Percentiles rank a stretch among this genome's conserved stretches.
Evolutionary conservation across 2,113 vertebrate genomes (phyloP).

Genomic region (Neogobius melanostomus): DNA sequence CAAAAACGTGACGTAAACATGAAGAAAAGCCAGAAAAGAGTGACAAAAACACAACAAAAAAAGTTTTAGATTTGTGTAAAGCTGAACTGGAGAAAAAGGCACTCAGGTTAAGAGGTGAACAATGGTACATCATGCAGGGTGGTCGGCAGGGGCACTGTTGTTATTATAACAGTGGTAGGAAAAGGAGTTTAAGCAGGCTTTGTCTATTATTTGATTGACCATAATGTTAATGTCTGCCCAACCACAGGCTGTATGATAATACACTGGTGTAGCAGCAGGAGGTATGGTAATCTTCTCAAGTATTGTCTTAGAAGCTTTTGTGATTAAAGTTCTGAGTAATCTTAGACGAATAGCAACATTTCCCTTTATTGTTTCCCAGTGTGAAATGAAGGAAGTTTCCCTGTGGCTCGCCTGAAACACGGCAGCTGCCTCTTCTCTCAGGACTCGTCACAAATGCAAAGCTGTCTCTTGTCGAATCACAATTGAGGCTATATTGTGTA

Average conservation of each 20-base stretch:
- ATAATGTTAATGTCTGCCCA: not conserved
- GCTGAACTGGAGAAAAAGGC: too few relatives aligned
- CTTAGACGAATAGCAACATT: not conserved
- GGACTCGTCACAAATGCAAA: not conserved
- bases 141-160: not conserved
- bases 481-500: not conserved
- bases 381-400: not conserved
- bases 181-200: not conserved
- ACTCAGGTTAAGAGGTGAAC: not conserved
- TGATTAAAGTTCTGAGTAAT: not conserved
- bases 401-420: not conserved
- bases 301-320: conserved; percentile 1
- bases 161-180: not conserved
- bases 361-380: not conserved
- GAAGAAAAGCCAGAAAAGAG: too few relatives aligned
- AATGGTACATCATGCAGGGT: not conserved
- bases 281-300: not conserved
- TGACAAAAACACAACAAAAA: too few relatives aligned
- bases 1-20: too few relatives aligned
- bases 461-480: not conserved
- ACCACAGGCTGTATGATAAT: not conserved
- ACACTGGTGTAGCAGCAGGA: not conserved
- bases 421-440: not conserved
- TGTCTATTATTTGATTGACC: too few relatives aligned
- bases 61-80: too few relatives aligned